Evolutionary conservation across 2,888 invertebrate genomes (phyloP).

Genomic region (Scaptomyza flava): DNA sequence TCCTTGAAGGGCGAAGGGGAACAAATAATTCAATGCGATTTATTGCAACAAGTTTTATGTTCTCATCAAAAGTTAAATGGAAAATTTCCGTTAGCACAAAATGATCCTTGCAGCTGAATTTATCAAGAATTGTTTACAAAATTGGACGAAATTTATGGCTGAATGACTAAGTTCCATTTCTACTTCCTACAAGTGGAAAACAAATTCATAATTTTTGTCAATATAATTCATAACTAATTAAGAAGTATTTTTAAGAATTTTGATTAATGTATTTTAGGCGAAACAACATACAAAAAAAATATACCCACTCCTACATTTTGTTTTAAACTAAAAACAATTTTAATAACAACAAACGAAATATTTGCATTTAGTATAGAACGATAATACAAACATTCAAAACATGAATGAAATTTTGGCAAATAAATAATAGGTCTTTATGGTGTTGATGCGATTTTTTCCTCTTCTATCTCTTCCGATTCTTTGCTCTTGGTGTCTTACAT

Average conservation of each 20-base stretch:
- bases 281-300: slow-evolving; percentile 19
- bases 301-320: slow-evolving; percentile 22
- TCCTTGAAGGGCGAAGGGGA: background rate
- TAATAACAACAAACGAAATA: slow-evolving; percentile 18
- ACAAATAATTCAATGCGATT: background rate
- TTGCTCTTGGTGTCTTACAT: slow-evolving; percentile 24
- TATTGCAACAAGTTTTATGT: too few relatives aligned
- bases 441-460: background rate
- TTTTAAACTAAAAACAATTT: slow-evolving; percentile 48
- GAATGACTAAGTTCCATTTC: slow-evolving; percentile 6
- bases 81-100: background rate
- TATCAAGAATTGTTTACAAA: slow-evolving; percentile 1
- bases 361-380: slow-evolving; percentile 8
- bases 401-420: slow-evolving; percentile 73
- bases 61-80: background rate
- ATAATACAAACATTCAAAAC: slow-evolving; percentile 55
- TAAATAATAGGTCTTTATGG: slow-evolving; percentile 61
- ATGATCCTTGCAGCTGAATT: background rate
- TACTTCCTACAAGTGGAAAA: slow-evolving; percentile 5
- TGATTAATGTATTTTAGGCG: slow-evolving; percentile 41
- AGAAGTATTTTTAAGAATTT: slow-evolving; percentile 40
- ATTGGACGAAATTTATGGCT: background rate
- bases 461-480: slow-evolving; percentile 24
- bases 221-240: slow-evolving; percentile 31
- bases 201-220: slow-evolving; percentile 1